Evolutionary conservation across 2,113 vertebrate species (phyloP), one percentile per base, ranked within the genome.

Genomic region (Brachyhypopomus occidentalis): DNA sequence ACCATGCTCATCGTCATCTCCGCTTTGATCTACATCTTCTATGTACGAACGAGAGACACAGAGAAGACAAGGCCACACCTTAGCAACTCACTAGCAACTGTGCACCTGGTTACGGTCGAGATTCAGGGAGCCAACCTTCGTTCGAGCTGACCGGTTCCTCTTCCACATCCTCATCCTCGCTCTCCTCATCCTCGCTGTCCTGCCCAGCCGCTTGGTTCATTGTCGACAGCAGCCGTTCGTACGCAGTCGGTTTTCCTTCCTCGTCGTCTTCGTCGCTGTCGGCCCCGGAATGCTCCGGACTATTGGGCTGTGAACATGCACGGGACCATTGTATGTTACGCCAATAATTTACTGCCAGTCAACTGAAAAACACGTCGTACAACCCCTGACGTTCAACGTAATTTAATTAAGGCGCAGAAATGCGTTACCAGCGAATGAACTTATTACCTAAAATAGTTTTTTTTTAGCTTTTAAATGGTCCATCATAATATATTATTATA

Each of bases 141-240:
- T 25, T 8, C 38, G 23, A 6, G 8, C n/a, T 27, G 3, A 41
- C 69, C 77, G 67, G 48, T 2, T 79, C 64, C 8, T 34, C 45
- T 19, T 78, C 77, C 0, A 4, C 45, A n/a, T 45, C 74, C 2
- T 83, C 91, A 0, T 93, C 93, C 1, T 90, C 89, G 0, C 92
- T 93, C 0, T 89, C 90, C 0, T 91, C 91, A 0, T 92, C 92
- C 0, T 93, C 93, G 4, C 88, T 90, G 0, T 91, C 91, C 7
- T 92, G 90, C 58, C 90, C 82, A 2, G 91, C 86, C 0, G 86
- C 83, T 62, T 87, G 88, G 82, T 89, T 94, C 56, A 99, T 89
- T 0, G 95, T 96, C 74, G 95, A 95, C n/a, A 98, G 93, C n/a
- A 99, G 94, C 63, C 92, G 95, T 79, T 96, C 94, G 85, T 98